These are phyloP conservation scores for Cygnus olor DNA, from an alignment of 2,797 vertebrate genomes.

Conservation along the genomic window DNA sequence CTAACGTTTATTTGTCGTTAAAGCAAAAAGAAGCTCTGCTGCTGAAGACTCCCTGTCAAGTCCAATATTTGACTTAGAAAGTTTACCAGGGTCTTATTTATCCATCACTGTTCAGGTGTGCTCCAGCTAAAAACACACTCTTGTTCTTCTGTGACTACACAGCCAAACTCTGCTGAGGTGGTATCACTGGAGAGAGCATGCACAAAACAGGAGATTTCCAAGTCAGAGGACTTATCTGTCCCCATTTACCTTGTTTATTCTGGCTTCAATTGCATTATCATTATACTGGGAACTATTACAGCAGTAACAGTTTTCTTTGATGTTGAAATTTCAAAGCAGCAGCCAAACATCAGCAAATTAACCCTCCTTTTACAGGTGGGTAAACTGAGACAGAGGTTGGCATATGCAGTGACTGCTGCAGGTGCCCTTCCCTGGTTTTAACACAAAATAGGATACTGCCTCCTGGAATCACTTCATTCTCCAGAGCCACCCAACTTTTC, in stretches of 20 bases:
- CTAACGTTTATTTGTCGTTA: not conserved
- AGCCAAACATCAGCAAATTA: constrained; percentile 54
- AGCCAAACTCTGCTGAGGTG: not conserved
- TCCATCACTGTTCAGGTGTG: not conserved
- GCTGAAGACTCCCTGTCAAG: not conserved
- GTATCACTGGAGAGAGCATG: not conserved
- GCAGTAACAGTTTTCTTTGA: constrained; percentile 62
- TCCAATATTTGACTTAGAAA: not conserved
- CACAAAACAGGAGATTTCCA: not conserved
- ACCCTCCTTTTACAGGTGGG: constrained; percentile 40
- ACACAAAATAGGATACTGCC: not conserved
- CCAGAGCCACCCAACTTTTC: not conserved
- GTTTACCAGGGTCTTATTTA: not conserved
- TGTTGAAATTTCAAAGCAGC: constrained; percentile 60
- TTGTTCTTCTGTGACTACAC: not conserved
- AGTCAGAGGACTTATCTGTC: constrained; percentile 39
- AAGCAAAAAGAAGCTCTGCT: not conserved
- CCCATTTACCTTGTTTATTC: constrained; percentile 53
- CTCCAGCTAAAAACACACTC: not conserved
- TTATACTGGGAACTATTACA: constrained; percentile 35
- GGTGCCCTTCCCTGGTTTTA: constrained; percentile 4
- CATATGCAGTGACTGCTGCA: not conserved
- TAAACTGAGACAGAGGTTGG: constrained; percentile 22
- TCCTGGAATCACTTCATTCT: not conserved
- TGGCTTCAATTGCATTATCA: constrained; percentile 40